These are phyloP conservation scores for Engraulis encrasicolus DNA, from an alignment of 2,113 vertebrate genomes.

Conservation along the genomic window DNA sequence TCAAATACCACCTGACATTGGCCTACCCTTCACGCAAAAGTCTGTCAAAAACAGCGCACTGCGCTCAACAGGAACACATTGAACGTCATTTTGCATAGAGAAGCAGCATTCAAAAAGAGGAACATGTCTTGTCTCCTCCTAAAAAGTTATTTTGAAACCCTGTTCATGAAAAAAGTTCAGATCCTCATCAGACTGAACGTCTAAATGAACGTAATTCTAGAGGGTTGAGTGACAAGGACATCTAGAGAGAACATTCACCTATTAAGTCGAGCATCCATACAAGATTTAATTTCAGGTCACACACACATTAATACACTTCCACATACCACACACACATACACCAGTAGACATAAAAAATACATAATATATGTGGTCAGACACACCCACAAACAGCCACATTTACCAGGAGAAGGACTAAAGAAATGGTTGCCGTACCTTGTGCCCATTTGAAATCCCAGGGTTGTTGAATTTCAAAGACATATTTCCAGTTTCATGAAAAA, in stretches of 20 bases:
- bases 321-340: conserved; percentile 14
- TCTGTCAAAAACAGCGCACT: not conserved
- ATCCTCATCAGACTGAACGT: not conserved
- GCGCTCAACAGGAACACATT: not conserved
- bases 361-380: conserved; percentile 32
- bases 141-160: not conserved
- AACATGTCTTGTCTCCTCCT: conserved; percentile 10
- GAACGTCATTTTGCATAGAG: not conserved
- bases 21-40: not conserved
- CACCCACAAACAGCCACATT: not conserved
- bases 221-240: conserved; percentile 2
- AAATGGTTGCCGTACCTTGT: conserved; percentile 26
- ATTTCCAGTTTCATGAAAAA: conserved; percentile 46
- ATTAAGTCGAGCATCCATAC: not conserved
- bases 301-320: not conserved
- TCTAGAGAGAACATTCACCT: too few relatives aligned
- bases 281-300: not conserved
- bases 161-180: not conserved
- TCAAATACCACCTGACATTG: not conserved
- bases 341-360: not conserved
- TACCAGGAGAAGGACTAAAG: not conserved
- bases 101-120: conserved; percentile 5
- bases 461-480: conserved; percentile 51
- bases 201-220: conserved; percentile 9
- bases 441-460: conserved; percentile 56